A percentile compares a stretch with the other conserved stretches of the same genome.
These are phyloP conservation scores for Tachina fera DNA, from an alignment of 2,888 invertebrate species.

Conservation along the genomic window DNA sequence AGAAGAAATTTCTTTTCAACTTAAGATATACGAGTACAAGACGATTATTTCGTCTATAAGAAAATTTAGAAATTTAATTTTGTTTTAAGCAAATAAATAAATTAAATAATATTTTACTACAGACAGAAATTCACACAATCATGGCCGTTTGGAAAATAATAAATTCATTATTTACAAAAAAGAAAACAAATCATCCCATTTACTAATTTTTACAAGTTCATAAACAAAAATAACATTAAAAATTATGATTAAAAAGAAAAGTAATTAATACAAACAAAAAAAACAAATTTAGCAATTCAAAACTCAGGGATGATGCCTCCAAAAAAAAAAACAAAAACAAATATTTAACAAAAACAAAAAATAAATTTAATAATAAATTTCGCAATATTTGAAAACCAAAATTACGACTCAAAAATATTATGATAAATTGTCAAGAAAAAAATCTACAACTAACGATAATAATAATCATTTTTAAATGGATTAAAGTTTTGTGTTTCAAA, in stretches of 20 bases:
- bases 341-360: slow-evolving; percentile 74
- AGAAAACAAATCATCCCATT: slow-evolving; percentile 66
- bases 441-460: background rate
- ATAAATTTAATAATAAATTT: slow-evolving; percentile 58
- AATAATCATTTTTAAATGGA: slow-evolving; percentile 28
- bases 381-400: slow-evolving; percentile 70
- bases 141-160: slow-evolving; percentile 47
- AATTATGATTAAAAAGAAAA: slow-evolving; percentile 55
- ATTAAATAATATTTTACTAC: slow-evolving; percentile 10
- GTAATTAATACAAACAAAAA: slow-evolving; percentile 54
- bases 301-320: slow-evolving; percentile 83
- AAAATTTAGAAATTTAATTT: slow-evolving; percentile 5
- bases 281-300: slow-evolving; percentile 76
- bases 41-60: background rate
- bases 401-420: slow-evolving; percentile 36
- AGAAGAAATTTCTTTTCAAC: slow-evolving; percentile 15
- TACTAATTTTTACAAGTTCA: slow-evolving; percentile 59
- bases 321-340: slow-evolving; percentile 78
- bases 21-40: slow-evolving; percentile 20
- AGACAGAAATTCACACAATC: slow-evolving; percentile 20
- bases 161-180: slow-evolving; percentile 19
- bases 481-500: slow-evolving; percentile 21
- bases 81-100: slow-evolving; percentile 5
- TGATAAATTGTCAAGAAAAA: slow-evolving; percentile 39
- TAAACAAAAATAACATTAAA: slow-evolving; percentile 24